Percentiles rank a stretch among this genome's conserved stretches.
phyloP scores from a whole-genome alignment of 2,797 vertebrate genomes.

The Coccyzus lansbergi region DNA sequence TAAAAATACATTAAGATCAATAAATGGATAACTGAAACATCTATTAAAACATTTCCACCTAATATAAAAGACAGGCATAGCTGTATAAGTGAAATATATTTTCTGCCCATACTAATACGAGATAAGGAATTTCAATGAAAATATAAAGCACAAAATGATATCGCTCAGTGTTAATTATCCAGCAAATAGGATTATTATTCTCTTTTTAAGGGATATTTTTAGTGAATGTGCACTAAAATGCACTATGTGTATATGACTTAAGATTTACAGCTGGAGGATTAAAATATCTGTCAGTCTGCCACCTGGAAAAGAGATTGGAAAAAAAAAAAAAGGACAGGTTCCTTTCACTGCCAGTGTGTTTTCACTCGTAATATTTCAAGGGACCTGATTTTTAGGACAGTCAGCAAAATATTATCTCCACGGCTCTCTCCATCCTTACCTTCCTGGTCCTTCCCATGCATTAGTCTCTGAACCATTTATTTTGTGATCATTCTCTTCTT shows the following conservation, averaged over 20 bases:
- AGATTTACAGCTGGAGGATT: conserved; percentile 5
- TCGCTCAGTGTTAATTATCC: conserved; percentile 38
- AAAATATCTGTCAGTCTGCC: neutral
- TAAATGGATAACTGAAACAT: conserved; percentile 64
- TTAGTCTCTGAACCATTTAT: neutral
- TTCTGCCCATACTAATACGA: conserved; percentile 18
- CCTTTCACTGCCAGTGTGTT: neutral
- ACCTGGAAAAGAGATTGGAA: neutral
- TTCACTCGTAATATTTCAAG: neutral
- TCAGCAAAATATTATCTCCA: neutral
- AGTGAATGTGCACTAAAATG: neutral
- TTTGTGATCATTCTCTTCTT: neutral
- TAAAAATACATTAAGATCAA: conserved; percentile 69
- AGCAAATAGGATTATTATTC: conserved; percentile 52
- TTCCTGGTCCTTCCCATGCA: neutral
- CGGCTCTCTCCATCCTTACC: neutral
- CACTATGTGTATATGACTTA: neutral
- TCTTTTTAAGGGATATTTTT: conserved; percentile 25
- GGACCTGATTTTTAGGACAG: neutral
- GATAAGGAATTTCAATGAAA: conserved; percentile 55
- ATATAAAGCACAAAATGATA: conserved; percentile 21
- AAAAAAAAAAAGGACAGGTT: neutral
- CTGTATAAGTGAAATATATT: conserved; percentile 59
- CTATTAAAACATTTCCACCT: conserved; percentile 48
- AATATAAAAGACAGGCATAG: conserved; percentile 50